A percentile compares a stretch with the other conserved stretches of the same genome.
phyloP scores from a whole-genome alignment of 1,140 invertebrate species.

The Caenorhabditis briggsae region DNA sequence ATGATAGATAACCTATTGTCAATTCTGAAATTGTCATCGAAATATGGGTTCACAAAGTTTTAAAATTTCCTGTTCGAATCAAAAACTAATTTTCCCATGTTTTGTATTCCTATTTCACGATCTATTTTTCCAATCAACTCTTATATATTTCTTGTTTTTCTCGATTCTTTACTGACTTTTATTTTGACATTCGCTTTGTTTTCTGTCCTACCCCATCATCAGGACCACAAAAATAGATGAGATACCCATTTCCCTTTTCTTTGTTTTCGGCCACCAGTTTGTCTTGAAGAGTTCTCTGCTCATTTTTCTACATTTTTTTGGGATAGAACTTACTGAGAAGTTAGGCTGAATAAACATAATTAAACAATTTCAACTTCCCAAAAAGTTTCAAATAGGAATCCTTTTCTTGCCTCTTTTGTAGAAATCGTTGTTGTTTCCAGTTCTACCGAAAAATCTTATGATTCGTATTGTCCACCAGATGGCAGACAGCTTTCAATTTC shows the following conservation, averaged over 20 bases:
- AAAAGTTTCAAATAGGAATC: not conserved
- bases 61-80: too few species aligned
- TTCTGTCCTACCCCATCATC: not conserved
- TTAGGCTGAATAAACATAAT: too few species aligned
- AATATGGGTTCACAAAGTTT: too few species aligned
- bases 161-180: too few species aligned
- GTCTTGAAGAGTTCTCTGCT: not conserved
- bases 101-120: too few species aligned
- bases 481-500: not conserved
- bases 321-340: not conserved
- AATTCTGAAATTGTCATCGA: too few species aligned
- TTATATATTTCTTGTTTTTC: too few species aligned
- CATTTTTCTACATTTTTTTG: not conserved
- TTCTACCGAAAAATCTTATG: not conserved
- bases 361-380: too few species aligned
- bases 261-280: not conserved
- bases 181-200: not conserved
- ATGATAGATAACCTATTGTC: too few species aligned
- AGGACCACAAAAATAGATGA: slow-evolving; percentile 31
- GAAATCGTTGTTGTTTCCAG: not conserved
- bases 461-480: not conserved
- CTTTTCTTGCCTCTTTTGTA: not conserved
- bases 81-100: too few species aligned
- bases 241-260: slow-evolving; percentile 22
- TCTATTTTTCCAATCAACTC: too few species aligned